Evolutionary conservation across 2,113 vertebrate species (phyloP).

Genomic region (Chascanopsetta lugubris): DNA sequence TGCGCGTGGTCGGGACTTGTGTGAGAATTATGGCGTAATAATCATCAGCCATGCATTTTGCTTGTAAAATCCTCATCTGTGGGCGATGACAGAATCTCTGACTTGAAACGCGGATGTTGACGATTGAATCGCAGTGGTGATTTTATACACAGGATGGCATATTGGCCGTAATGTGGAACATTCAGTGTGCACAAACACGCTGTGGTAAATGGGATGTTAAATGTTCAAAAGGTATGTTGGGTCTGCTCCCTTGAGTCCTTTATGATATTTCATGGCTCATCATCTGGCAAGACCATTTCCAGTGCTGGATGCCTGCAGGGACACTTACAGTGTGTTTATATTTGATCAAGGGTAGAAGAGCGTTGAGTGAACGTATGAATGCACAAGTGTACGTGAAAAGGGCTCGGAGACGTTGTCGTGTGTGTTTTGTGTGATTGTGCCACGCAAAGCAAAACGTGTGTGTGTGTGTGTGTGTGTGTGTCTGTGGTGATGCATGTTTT

Average conservation of each 20-base stretch:
- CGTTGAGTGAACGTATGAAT: slow-evolving; percentile 30
- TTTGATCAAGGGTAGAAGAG: slow-evolving; percentile 2
- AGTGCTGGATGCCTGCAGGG: slow-evolving; percentile 25
- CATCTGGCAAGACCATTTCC: slow-evolving; percentile 32
- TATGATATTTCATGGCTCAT: slow-evolving; percentile 44
- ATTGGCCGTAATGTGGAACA: slow-evolving; percentile 22
- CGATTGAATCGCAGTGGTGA: slow-evolving; percentile 2
- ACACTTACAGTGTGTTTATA: slow-evolving; percentile 35
- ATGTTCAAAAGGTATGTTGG: slow-evolving; percentile 37
- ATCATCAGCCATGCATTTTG: slow-evolving; percentile 5
- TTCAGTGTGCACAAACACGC: slow-evolving; percentile 28
- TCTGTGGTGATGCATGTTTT: slow-evolving; percentile 54
- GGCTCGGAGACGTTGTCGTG: neutral
- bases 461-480: slow-evolving; percentile 53
- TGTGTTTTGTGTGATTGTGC: slow-evolving; percentile 45
- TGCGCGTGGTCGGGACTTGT: slow-evolving; percentile 1
- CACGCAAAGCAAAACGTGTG: slow-evolving; percentile 49
- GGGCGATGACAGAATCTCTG: slow-evolving; percentile 7
- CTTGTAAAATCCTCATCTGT: slow-evolving; percentile 8
- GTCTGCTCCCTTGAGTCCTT: slow-evolving; percentile 19
- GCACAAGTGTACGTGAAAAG: slow-evolving; percentile 10
- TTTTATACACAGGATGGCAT: slow-evolving; percentile 5
- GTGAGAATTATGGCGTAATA: neutral
- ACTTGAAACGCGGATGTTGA: slow-evolving; percentile 18
- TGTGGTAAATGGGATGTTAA: slow-evolving; percentile 27